These are phyloP conservation scores for Pelvicachromis taeniatus DNA, from an alignment of 2,113 vertebrate species.

Conservation along the genomic window DNA sequence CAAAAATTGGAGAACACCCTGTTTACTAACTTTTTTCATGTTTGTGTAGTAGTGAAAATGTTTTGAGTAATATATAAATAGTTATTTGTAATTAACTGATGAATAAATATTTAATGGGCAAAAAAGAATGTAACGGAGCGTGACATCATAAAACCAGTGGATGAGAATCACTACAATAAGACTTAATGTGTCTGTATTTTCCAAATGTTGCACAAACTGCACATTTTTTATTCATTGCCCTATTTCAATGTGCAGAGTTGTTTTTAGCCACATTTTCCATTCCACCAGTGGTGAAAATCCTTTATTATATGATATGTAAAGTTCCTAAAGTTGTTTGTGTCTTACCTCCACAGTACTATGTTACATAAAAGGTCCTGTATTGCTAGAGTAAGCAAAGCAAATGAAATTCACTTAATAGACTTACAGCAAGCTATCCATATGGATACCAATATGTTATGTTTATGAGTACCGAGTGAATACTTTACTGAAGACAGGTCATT, in stretches of 20 bases:
- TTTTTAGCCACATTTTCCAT: not conserved
- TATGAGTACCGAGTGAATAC: constrained; percentile 56
- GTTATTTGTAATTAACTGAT: not conserved
- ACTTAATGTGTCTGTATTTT: not conserved
- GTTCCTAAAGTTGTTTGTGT: not conserved
- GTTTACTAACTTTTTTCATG: not conserved
- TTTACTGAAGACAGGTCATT: constrained; percentile 65
- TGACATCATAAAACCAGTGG: not conserved
- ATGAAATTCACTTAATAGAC: constrained; percentile 5
- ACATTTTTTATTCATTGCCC: not conserved
- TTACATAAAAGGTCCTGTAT: not conserved
- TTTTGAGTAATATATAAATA: not conserved
- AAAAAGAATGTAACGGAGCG: not conserved
- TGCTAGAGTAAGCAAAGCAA: constrained; percentile 27
- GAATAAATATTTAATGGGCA: not conserved
- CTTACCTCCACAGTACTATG: too few relatives aligned
- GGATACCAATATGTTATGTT: constrained; percentile 40
- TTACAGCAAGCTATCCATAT: constrained; percentile 32
- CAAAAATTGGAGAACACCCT: not conserved
- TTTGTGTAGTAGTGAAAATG: not conserved
- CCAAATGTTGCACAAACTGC: not conserved
- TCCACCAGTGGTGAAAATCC: not conserved
- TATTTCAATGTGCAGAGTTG: not conserved
- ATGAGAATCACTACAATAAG: not conserved
- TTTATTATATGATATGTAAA: not conserved